A percentile compares a stretch with the other conserved stretches of the same genome.
Evolutionary conservation across 2,888 invertebrate species (phyloP).

Genomic region (Tetheella fluctuosa): DNA sequence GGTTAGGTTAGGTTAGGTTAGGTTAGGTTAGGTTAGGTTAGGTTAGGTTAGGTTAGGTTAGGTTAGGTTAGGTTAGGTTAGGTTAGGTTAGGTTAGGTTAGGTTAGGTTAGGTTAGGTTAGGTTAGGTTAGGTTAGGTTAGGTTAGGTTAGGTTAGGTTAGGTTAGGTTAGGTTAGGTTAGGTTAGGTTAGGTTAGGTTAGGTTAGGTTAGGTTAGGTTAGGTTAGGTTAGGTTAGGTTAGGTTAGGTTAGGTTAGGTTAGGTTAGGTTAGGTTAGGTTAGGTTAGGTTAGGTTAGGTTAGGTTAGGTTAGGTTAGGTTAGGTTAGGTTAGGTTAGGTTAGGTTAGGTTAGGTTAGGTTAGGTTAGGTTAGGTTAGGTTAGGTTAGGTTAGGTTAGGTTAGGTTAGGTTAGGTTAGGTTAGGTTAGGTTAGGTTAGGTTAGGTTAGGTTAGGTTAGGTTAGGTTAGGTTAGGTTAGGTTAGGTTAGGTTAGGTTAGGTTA

Average conservation of each 20-base stretch:
- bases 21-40: slow-evolving; percentile 24
- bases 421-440: slow-evolving; percentile 24
- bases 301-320: slow-evolving; percentile 24
- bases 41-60: slow-evolving; percentile 23
- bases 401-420: slow-evolving; percentile 25
- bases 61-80: slow-evolving; percentile 23
- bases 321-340: slow-evolving; percentile 28
- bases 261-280: slow-evolving; percentile 20
- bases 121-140: slow-evolving; percentile 29
- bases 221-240: too few species aligned
- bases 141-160: slow-evolving; percentile 26
- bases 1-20: slow-evolving; percentile 23
- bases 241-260: too few species aligned
- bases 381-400: slow-evolving; percentile 27
- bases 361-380: slow-evolving; percentile 27
- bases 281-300: slow-evolving; percentile 30
- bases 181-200: slow-evolving; percentile 24
- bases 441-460: slow-evolving; percentile 25
- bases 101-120: slow-evolving; percentile 24
- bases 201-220: slow-evolving; percentile 17
- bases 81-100: slow-evolving; percentile 23
- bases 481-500: slow-evolving; percentile 29
- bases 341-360: slow-evolving; percentile 26
- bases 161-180: slow-evolving; percentile 26
- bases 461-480: slow-evolving; percentile 27